These are phyloP conservation scores for Lasioglossum calceatum DNA, from an alignment of 2,888 invertebrate genomes.

Conservation along the genomic window DNA sequence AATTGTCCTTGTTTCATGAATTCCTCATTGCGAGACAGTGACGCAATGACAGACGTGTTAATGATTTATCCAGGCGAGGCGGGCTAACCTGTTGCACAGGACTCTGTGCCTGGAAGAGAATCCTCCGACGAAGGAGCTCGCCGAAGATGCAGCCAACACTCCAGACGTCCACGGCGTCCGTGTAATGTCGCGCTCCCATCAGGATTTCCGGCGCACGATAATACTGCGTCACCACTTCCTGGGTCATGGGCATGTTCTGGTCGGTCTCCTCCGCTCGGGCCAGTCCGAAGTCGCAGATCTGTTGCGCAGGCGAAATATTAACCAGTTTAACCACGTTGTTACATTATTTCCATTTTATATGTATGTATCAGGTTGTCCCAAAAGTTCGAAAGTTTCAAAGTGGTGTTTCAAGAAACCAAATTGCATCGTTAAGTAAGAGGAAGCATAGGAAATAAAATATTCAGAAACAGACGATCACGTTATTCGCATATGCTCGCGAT, in stretches of 20 bases:
- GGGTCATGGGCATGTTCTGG: slow-evolving; percentile 97
- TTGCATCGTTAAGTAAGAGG: neutral
- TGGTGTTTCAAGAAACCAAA: neutral
- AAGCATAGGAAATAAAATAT: too few species aligned
- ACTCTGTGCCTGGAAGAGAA: slow-evolving; percentile 99
- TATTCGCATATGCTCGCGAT: neutral
- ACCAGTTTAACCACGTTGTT: too few species aligned
- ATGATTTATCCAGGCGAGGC: neutral
- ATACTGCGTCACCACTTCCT: slow-evolving; percentile 99
- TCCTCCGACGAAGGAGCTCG: slow-evolving; percentile 96
- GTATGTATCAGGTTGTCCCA: too few species aligned
- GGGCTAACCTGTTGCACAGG: slow-evolving; percentile 95
- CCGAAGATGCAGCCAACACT: slow-evolving; percentile 99
- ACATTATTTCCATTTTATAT: too few species aligned
- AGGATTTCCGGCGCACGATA: slow-evolving; percentile 99
- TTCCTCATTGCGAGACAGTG: neutral
- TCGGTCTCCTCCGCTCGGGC: slow-evolving; percentile 99
- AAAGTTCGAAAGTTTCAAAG: too few species aligned
- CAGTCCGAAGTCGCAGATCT: slow-evolving; percentile 99
- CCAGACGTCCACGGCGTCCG: slow-evolving; percentile 99
- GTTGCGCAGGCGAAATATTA: slow-evolving; percentile 48
- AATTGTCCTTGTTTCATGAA: neutral
- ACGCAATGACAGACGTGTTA: neutral
- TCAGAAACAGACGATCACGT: too few species aligned
- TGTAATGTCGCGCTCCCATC: slow-evolving; percentile 99